Evolutionary conservation across 2,113 vertebrate species (phyloP).

Genomic region (Entomyzon cyanotis): DNA sequence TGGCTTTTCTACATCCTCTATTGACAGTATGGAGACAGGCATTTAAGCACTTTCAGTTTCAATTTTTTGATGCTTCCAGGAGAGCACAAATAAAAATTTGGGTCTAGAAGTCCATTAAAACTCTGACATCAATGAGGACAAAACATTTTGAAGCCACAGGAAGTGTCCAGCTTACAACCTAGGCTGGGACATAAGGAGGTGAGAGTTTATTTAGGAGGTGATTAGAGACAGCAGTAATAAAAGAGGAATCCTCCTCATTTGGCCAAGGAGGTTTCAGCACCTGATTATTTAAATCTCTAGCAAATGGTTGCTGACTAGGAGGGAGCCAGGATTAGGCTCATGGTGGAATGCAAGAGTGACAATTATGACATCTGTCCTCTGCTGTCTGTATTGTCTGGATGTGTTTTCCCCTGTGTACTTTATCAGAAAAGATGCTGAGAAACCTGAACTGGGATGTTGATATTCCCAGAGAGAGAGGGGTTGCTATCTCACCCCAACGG

Average conservation of each 20-base stretch:
- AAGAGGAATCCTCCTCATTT: not conserved
- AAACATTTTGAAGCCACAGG: not conserved
- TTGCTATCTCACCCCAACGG: not conserved
- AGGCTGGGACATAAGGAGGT: not conserved
- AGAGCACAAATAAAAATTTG: not conserved
- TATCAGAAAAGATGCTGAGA: not conserved
- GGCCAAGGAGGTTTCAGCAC: not conserved
- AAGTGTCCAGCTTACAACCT: not conserved
- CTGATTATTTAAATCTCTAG: not conserved
- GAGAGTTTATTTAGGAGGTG: not conserved
- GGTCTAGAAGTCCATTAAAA: not conserved
- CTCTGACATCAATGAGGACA: not conserved
- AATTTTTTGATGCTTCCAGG: not conserved
- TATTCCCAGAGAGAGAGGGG: not conserved
- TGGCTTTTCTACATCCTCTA: not conserved
- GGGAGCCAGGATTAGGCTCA: not conserved
- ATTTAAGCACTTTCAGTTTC: not conserved
- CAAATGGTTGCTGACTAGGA: not conserved
- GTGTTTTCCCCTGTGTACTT: not conserved
- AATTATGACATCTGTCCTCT: not conserved
- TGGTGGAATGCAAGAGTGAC: not conserved
- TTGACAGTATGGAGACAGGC: not conserved
- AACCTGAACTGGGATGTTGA: not conserved
- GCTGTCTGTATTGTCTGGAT: rapidly evolving
- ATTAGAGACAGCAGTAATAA: not conserved